Evolutionary conservation across 2,113 vertebrate species (phyloP), one percentile per base, ranked within the genome.

Genomic region (Calyptomena viridis): DNA sequence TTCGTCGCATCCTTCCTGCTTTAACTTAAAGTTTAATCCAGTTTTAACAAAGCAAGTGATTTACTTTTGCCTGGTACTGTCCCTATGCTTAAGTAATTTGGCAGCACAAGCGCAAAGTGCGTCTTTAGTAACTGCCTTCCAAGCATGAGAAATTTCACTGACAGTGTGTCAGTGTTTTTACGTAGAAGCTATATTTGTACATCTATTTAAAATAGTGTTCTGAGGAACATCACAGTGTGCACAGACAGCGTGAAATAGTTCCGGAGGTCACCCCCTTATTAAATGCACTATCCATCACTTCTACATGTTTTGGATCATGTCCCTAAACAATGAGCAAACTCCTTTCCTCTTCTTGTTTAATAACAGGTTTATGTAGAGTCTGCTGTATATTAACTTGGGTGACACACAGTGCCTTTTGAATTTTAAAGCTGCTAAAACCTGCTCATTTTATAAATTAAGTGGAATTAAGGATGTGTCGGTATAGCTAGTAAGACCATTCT

Each of bases 401-500:
- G 89, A 90, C 93, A 89, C n/a, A 35, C 63, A 37, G 44, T 94
- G 92, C 93, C 95, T 97, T 97, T 97, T 96, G 96, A 95, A 97
- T 97, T 97, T 96, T 96, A 97, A 97, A 97, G 69, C 95, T 92
- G 58, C 72, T 52, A 55, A 91, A 97, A 96, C 94, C 86, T 96
- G 76, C 63, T 98, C 73, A 94, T 97, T 97, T 93, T 94, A 95
- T 97, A 95, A 96, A 96, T 89, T 95, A 96, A 82, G 53, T 74
- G 42, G 84, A 91, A 94, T 97, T 96, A 96, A 96, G 90, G 95
- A 90, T 78, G 66, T 87, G 74, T 90, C 97, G 87, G 63, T 96
- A 49, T 69, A 97, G 90, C 95, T 98, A 97, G 87, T 86, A 94
- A 90, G 95, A 89, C 85, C 83, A 92, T 97, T 98, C 88, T 96